A percentile compares a stretch with the other conserved stretches of the same genome.
These are phyloP conservation scores for Meteorus colon DNA, from an alignment of 2,888 invertebrate species.

Conservation along the genomic window DNA sequence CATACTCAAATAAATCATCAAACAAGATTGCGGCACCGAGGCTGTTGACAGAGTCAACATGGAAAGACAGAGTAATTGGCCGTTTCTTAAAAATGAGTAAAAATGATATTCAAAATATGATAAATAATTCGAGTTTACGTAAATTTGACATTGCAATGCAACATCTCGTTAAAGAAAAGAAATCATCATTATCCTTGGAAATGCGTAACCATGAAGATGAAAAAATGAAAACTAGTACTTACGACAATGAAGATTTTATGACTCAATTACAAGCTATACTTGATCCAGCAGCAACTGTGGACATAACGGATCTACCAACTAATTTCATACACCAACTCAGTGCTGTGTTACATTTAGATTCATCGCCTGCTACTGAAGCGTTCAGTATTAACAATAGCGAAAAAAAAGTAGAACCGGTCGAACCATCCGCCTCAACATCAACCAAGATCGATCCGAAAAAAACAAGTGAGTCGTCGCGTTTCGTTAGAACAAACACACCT, in stretches of 20 bases:
- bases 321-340: conserved; percentile 78
- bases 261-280: conserved; percentile 75
- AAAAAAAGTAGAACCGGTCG: conserved; percentile 4
- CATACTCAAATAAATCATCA: background rate
- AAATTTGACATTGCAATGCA: conserved; percentile 71
- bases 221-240: conserved; percentile 59
- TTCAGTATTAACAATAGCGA: conserved; percentile 14
- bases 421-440: conserved; percentile 9
- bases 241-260: conserved; percentile 69
- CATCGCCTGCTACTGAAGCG: conserved; percentile 47
- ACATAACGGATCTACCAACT: conserved; percentile 77
- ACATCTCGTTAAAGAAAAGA: conserved; percentile 67
- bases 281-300: conserved; percentile 77
- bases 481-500: conserved; percentile 40
- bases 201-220: conserved; percentile 68
- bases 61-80: conserved; percentile 68
- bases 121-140: conserved; percentile 68
- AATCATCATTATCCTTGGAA: conserved; percentile 62
- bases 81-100: conserved; percentile 70
- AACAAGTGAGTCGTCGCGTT: conserved; percentile 33
- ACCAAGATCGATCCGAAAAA: conserved; percentile 31
- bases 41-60: conserved; percentile 50
- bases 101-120: conserved; percentile 70
- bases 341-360: conserved; percentile 75
- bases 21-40: conserved; percentile 31